These are phyloP conservation scores for Pantherophis guttatus DNA, from an alignment of 2,113 vertebrate species.

Conservation along the genomic window DNA sequence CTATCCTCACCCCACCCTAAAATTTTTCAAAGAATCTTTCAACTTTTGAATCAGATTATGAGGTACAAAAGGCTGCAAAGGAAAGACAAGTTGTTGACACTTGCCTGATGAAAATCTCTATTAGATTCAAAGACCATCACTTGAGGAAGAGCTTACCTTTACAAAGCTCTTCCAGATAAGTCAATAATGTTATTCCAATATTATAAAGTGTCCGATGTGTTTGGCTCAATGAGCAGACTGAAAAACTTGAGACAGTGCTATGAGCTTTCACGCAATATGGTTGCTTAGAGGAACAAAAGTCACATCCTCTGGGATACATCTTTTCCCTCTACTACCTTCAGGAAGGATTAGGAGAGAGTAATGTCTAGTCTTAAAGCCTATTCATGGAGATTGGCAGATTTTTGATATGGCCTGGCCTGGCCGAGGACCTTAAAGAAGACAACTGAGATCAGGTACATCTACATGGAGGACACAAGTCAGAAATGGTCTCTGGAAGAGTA, in stretches of 20 bases:
- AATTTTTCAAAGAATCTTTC: background rate
- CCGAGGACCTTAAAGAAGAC: too few relatives aligned
- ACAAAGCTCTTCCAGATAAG: background rate
- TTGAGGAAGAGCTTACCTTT: background rate
- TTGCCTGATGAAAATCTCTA: background rate
- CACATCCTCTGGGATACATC: background rate
- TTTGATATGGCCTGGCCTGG: too few relatives aligned
- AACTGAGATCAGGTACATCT: too few relatives aligned
- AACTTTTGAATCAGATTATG: background rate
- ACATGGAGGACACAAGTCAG: too few relatives aligned
- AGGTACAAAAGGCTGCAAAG: background rate
- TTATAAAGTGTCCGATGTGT: background rate
- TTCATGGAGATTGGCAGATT: background rate
- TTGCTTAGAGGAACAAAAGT: too few relatives aligned
- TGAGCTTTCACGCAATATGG: background rate
- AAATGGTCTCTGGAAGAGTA: too few relatives aligned
- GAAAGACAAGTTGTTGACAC: background rate
- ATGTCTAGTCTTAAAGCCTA: background rate
- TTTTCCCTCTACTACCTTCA: too few relatives aligned
- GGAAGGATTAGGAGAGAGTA: too few relatives aligned
- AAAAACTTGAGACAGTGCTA: background rate
- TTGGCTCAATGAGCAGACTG: background rate
- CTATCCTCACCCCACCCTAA: too few relatives aligned
- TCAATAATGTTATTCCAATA: background rate
- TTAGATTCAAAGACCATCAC: background rate